phyloP scores from a whole-genome alignment of 1,140 invertebrate species.

The Drosophila sulfurigaster region DNA sequence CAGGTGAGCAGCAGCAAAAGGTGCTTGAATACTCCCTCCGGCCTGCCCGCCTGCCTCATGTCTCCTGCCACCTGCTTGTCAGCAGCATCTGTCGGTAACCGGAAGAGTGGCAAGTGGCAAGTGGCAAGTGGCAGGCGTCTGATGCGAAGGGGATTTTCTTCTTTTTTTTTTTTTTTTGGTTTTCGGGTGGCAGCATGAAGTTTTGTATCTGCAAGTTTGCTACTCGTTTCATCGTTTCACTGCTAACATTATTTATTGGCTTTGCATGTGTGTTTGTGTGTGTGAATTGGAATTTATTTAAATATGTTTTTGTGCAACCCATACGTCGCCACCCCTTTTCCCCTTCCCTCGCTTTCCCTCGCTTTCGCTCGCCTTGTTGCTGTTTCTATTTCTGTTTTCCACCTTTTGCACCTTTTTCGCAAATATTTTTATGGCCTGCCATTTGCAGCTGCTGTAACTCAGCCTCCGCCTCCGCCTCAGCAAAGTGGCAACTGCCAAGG shows the following conservation, averaged over 20 bases:
- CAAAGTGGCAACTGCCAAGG: neutral
- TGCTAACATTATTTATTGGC: slow-evolving; percentile 78
- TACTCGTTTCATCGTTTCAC: slow-evolving; percentile 37
- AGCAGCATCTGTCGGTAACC: slow-evolving; percentile 28
- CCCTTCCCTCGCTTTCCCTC: neutral
- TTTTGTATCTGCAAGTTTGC: slow-evolving; percentile 58
- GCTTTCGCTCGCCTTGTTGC: neutral
- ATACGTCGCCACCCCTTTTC: neutral
- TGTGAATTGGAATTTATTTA: slow-evolving; percentile 79
- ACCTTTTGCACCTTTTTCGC: slow-evolving; percentile 52
- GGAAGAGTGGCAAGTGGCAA: neutral
- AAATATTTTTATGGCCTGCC: slow-evolving; percentile 78
- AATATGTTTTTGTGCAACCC: slow-evolving; percentile 60
- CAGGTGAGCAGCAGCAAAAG: slow-evolving; percentile 52
- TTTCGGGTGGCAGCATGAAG: neutral
- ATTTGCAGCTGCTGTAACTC: slow-evolving; percentile 65
- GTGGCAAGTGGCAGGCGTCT: neutral
- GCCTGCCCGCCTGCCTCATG: neutral
- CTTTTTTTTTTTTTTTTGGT: no score
- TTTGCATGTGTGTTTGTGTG: slow-evolving; percentile 51
- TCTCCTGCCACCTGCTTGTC: slow-evolving; percentile 6
- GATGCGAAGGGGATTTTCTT: no score
- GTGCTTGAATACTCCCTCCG: neutral
- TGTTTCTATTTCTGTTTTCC: slow-evolving; percentile 11
- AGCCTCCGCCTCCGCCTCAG: slow-evolving; percentile 9